Conservation (phyloP, 2,888 invertebrate species). For the Hirtodrosophila alboralis region DNA sequence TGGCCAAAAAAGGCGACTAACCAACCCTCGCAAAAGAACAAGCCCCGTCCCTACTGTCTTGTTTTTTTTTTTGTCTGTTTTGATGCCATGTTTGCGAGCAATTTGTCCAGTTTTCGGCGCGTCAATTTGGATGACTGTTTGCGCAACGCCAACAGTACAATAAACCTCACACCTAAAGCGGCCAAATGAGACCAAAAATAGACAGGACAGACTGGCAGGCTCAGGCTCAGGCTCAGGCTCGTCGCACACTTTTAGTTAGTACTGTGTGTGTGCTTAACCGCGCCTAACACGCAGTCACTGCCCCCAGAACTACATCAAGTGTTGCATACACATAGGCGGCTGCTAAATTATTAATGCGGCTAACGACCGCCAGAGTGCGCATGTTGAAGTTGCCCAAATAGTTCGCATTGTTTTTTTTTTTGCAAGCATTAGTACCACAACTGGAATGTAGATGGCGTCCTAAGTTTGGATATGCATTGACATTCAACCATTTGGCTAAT, state of each 20-base stretch:
- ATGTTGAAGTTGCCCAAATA: slow-evolving; percentile 31
- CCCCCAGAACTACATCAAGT: slow-evolving; percentile 9
- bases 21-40: background rate
- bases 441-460: slow-evolving; percentile 7
- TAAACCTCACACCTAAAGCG: slow-evolving; percentile 38
- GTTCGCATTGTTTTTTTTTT: slow-evolving; percentile 41
- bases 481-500: slow-evolving; percentile 66
- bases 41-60: background rate
- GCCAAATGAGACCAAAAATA: slow-evolving; percentile 25
- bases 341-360: slow-evolving; percentile 45
- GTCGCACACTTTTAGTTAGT: slow-evolving; percentile 25
- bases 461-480: slow-evolving; percentile 16
- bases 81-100: slow-evolving; percentile 64
- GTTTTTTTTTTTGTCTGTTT: slow-evolving; percentile 3
- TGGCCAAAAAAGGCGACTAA: background rate
- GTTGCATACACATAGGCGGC: slow-evolving; percentile 23
- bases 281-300: slow-evolving; percentile 33
- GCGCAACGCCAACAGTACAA: slow-evolving; percentile 25
- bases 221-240: no score
- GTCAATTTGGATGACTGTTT: slow-evolving; percentile 49
- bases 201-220: slow-evolving; percentile 27
- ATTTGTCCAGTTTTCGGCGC: slow-evolving; percentile 66
- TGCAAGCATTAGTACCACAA: slow-evolving; percentile 26
- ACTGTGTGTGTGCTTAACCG: slow-evolving; percentile 39
- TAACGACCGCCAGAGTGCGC: slow-evolving; percentile 2